These are phyloP conservation scores for Phalacrocorax pelagicus DNA, from an alignment of 2,113 vertebrate species.

Conservation along the genomic window DNA sequence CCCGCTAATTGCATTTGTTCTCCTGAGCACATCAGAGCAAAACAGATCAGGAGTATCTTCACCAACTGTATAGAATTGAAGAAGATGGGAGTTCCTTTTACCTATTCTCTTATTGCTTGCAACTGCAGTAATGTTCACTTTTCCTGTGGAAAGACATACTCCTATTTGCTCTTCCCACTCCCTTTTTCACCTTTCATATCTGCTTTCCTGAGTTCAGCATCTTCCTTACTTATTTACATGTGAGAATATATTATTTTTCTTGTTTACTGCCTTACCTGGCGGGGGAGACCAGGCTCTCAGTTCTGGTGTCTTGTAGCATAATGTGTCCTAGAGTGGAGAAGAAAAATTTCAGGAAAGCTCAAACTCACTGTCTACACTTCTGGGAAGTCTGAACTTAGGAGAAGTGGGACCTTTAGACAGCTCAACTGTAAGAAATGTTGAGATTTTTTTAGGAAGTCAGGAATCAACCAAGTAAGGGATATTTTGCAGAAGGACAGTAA, in stretches of 20 bases:
- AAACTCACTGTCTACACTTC: neutral
- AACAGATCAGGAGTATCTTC: rapidly evolving
- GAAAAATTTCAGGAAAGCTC: neutral
- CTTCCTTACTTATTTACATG: neutral
- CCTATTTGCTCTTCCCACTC: neutral
- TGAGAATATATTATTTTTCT: neutral
- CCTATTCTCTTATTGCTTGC: neutral
- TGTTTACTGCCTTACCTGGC: neutral
- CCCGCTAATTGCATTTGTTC: neutral
- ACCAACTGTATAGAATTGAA: neutral
- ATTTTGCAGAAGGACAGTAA: neutral
- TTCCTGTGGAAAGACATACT: neutral
- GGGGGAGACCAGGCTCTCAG: neutral
- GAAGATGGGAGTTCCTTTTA: neutral
- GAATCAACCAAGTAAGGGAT: neutral
- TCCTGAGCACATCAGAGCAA: neutral
- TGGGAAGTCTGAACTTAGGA: neutral
- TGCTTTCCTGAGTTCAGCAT: neutral
- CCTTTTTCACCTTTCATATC: neutral
- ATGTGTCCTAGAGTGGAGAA: neutral
- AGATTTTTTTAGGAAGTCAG: neutral
- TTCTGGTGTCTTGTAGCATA: neutral
- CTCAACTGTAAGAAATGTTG: neutral
- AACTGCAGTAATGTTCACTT: neutral
- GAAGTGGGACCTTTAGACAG: neutral